Conservation (phyloP, 2,797 vertebrate species). For the Platalea minor region DNA sequence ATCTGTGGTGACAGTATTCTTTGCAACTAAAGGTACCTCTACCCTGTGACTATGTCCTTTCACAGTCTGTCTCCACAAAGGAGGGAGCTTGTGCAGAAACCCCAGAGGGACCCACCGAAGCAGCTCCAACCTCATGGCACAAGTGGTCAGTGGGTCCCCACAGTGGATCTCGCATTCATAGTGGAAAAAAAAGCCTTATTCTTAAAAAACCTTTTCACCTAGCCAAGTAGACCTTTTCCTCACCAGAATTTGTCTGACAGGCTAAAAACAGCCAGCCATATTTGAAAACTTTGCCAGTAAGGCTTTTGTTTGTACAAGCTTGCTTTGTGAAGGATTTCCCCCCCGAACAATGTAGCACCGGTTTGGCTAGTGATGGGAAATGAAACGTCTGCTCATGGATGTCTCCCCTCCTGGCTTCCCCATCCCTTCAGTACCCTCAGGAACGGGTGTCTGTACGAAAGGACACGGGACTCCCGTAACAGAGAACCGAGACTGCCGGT, state of each 20-base stretch:
- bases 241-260: background rate
- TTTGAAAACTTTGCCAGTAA: background rate
- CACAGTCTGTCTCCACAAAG: background rate
- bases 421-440: background rate
- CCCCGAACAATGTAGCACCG: fast-evolving
- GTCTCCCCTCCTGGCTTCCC: background rate
- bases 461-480: fast-evolving
- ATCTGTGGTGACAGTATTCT: background rate
- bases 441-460: fast-evolving
- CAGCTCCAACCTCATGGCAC: background rate
- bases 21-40: background rate
- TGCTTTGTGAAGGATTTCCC: no score
- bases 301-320: background rate
- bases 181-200: background rate
- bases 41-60: background rate
- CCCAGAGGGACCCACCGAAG: fast-evolving
- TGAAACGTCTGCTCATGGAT: fast-evolving
- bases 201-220: background rate
- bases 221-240: background rate
- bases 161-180: fast-evolving
- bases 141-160: background rate
- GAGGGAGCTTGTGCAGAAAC: background rate
- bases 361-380: background rate
- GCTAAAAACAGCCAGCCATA: background rate
- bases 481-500: background rate